Base-by-base conservation (phyloP, 2,113 vertebrate species). In the Pipa parva region DNA sequence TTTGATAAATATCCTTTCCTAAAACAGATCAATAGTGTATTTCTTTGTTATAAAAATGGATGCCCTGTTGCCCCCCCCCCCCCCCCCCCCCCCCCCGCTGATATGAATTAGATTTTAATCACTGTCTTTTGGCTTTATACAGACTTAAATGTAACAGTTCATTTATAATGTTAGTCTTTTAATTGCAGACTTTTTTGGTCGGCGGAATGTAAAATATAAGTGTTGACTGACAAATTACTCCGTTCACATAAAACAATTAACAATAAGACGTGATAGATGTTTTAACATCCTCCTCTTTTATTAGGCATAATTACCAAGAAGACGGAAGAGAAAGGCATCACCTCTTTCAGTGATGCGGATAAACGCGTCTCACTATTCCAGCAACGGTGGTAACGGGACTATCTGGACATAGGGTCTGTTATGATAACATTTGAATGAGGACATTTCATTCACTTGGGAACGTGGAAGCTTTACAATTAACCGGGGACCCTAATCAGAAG, bases 401-500 rank as follows among this genome's bases (percentile, higher is more conserved):
- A 2, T 18, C 20, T 55, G 52, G 5, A n/a, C 8, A 15, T n/a
- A 55, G 29, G 22, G 31, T 58, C 29, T 58, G 31, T 58, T 36
- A 33, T 7, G 18, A 11, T 58, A 18, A 29, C 28, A 36, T 58
- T 58, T 20, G 29, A 31, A 8, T 29, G 18, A n/a, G 27, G 17
- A 31, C 31, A 67, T 31, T 5, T 11, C 20, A 28, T 54, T 42
- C 28, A 61, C 61, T 70, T 61, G 49, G 57, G 48, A 9, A 13
- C 9, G 50, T 61, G 7, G 33, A 61, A 60, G 26, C n/a, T 8
- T 61, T 61, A n/a, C n/a, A 48, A 42, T 50, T 21, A 52, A 51
- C 49, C 21, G 31, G 21, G 45, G 42, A 27, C 57, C 61, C 48
- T 28, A 51, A 45, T 59, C 58, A 29, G 57, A 52, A 49, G 6